Evolutionary conservation across 2,888 invertebrate species (phyloP), one percentile per base, ranked within the genome.

Genomic region (Plagiodera versicolora): DNA sequence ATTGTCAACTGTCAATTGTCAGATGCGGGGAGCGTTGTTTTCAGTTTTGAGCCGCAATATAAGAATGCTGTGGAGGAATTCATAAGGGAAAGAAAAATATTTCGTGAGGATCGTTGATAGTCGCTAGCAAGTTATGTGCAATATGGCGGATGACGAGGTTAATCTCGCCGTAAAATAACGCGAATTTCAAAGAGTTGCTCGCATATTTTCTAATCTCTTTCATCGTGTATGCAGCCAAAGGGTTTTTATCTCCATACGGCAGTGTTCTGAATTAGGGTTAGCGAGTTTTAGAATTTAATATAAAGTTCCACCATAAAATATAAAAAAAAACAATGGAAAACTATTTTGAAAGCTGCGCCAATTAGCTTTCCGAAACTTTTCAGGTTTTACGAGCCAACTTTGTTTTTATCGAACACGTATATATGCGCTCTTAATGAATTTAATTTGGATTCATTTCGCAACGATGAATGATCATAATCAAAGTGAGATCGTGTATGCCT

Each of bases 281-380:
- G 63, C 60, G 65, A 69, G 61, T 69, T 69, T 59, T 55, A 63
- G 61, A 66, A 65, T 69, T 67, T 69, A 67, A 66, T 66, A 66
- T 66, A 66, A 66, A 66, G 66, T 64, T 64, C 50, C 56, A 32
- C 60, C 60, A 66, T 66, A 66, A 64, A 67, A 61, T 58, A 60
- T 53, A 54, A 64, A 61, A 56, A 60, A 59, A 58, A 66, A 64
- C 57, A 39, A 55, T 19, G 58, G 50, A 63, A 60, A 65, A 65
- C 67, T 65, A 67, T 67, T 67, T 64, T 67, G 64, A 67, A 65
- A 65, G 65, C 65, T 65, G 28, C 57, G 60, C 60, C 67, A 67
- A 67, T 67, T 67, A 67, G 60, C 62, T 60, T 65, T 67, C 64
- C 68, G 20, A 64, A 66, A 59, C 58, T 63, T n/a, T 63, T 47